A percentile compares a stretch with the other conserved stretches of the same genome.
phyloP scores from a whole-genome alignment of 2,888 invertebrate species.

The Tinea semifulvella region DNA sequence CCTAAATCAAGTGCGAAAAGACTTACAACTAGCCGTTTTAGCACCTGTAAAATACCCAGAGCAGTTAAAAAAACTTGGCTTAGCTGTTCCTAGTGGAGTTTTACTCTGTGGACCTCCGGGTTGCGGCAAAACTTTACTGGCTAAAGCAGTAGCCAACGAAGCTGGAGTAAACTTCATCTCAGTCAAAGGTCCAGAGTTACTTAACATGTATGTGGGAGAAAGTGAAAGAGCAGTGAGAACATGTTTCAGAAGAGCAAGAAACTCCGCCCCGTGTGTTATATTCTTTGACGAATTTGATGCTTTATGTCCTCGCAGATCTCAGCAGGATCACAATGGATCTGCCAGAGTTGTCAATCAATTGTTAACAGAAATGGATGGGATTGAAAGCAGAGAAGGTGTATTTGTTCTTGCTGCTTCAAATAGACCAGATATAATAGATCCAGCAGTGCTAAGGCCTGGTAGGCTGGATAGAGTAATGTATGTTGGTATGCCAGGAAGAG shows the following conservation, averaged over 20 bases:
- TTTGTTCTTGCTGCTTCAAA: conserved; percentile 97
- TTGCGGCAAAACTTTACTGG: conserved; percentile 94
- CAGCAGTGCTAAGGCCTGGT: conserved; percentile 89
- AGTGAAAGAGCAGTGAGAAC: conserved; percentile 97
- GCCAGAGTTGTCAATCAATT: conserved; percentile 95
- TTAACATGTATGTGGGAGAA: conserved; percentile 99
- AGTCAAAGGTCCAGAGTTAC: conserved; percentile 96
- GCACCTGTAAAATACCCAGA: conserved; percentile 91
- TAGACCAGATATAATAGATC: conserved; percentile 95
- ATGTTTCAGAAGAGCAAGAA: conserved; percentile 92
- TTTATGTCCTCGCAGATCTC: conserved; percentile 88
- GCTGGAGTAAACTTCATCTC: conserved; percentile 99
- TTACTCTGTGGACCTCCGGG: conserved; percentile 97
- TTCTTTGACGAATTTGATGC: conserved; percentile 99
- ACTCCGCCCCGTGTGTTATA: conserved; percentile 97
- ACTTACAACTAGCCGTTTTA: conserved; percentile 89
- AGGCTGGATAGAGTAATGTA: conserved; percentile 90
- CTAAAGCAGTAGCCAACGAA: conserved; percentile 98
- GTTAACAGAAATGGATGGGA: conserved; percentile 98
- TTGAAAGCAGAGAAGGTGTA: conserved; percentile 90
- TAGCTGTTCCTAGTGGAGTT: conserved; percentile 87
- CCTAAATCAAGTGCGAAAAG: conserved; percentile 84
- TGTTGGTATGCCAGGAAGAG: conserved; percentile 83
- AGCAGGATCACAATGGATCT: conserved; percentile 75
- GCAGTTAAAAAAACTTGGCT: conserved; percentile 79